These are phyloP conservation scores for Crossocerus cetratus DNA, from an alignment of 2,888 invertebrate genomes.

Conservation along the genomic window DNA sequence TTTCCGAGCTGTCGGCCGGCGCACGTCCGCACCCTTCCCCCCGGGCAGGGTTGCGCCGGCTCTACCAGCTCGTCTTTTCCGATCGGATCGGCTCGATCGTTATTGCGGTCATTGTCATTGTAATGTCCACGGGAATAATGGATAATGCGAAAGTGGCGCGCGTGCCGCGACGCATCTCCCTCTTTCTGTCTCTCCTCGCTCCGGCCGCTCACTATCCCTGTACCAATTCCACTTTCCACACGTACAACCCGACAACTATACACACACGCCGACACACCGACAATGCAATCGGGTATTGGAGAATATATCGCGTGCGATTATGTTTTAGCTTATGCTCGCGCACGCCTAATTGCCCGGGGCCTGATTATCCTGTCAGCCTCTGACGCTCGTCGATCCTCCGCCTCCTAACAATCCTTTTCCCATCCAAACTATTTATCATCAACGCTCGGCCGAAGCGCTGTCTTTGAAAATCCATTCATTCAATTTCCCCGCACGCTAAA, in stretches of 20 bases:
- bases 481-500: neutral
- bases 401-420: neutral
- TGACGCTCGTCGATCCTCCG: neutral
- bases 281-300: slow-evolving; percentile 42
- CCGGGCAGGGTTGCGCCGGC: slow-evolving; percentile 5
- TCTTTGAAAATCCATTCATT: neutral
- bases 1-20: slow-evolving; percentile 74
- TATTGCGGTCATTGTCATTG: slow-evolving; percentile 75
- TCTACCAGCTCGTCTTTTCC: slow-evolving; percentile 44
- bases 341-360: slow-evolving; percentile 27
- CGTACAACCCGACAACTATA: no score
- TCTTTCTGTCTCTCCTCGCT: slow-evolving; percentile 14
- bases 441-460: neutral
- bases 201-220: slow-evolving; percentile 1
- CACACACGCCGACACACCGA: neutral
- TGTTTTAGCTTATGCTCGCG: slow-evolving; percentile 20
- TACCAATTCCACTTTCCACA: no score
- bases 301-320: slow-evolving; percentile 36
- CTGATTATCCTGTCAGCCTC: neutral
- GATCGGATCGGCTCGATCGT: slow-evolving; percentile 59
- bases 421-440: neutral
- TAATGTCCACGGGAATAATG: slow-evolving; percentile 65
- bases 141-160: slow-evolving; percentile 58
- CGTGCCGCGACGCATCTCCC: slow-evolving; percentile 48
- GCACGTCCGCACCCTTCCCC: slow-evolving; percentile 51